A percentile compares a stretch with the other conserved stretches of the same genome.
These are phyloP conservation scores for Cottoperca gobio DNA, from an alignment of 2,797 vertebrate species.

Conservation along the genomic window DNA sequence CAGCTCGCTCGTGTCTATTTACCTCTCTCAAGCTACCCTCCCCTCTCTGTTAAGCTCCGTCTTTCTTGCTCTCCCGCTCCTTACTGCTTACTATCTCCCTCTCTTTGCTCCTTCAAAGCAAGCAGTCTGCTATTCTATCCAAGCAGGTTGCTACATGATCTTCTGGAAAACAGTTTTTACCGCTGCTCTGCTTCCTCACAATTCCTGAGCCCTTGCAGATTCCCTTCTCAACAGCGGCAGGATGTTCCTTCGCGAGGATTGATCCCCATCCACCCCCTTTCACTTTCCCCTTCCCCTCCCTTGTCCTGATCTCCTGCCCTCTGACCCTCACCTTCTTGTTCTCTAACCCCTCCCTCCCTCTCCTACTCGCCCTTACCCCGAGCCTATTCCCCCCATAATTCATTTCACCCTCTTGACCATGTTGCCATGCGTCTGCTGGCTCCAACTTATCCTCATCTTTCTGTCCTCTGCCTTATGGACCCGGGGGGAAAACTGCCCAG, in stretches of 20 bases:
- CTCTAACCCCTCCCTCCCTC: constrained; percentile 56
- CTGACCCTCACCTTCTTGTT: constrained; percentile 71
- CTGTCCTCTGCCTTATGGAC: constrained; percentile 84
- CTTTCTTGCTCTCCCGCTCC: constrained; percentile 65
- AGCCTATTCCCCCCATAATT: constrained; percentile 64
- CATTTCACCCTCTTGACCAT: constrained; percentile 86
- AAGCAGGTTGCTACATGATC: constrained; percentile 88
- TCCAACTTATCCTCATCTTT: constrained; percentile 87
- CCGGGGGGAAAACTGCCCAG: constrained; percentile 89
- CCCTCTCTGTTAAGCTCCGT: constrained; percentile 70
- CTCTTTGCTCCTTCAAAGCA: constrained; percentile 76
- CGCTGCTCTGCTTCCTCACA: constrained; percentile 53
- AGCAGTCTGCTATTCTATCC: constrained; percentile 83
- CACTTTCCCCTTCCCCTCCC: constrained; percentile 78
- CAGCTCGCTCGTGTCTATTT: constrained; percentile 75
- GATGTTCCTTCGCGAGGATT: constrained; percentile 82
- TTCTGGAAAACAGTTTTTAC: constrained; percentile 80
- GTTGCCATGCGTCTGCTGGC: constrained; percentile 90
- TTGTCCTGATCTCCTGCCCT: constrained; percentile 77
- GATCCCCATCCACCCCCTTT: constrained; percentile 68
- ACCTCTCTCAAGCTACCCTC: constrained; percentile 73
- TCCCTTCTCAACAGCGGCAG: constrained; percentile 57
- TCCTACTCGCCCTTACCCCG: constrained; percentile 73
- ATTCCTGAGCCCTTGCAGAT: constrained; percentile 59
- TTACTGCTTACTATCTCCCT: constrained; percentile 76